These are phyloP conservation scores for Cerastoderma edule DNA, from an alignment of 2,888 invertebrate species.

Conservation along the genomic window DNA sequence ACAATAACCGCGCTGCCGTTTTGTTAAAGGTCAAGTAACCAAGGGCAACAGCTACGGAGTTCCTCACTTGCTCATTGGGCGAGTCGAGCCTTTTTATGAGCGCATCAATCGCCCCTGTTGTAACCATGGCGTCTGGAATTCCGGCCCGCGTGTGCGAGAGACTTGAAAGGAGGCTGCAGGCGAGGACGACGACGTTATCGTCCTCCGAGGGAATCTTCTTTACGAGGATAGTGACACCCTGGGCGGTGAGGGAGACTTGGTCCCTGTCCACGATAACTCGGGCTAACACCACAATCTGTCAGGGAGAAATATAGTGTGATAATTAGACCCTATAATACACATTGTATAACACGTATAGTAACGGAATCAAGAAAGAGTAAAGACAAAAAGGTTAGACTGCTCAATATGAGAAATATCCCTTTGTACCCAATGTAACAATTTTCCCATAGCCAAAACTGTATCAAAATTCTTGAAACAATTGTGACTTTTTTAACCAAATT, in stretches of 20 bases:
- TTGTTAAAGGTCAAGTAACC: conserved; percentile 83
- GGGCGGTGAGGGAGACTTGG: conserved; percentile 82
- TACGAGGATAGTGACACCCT: conserved; percentile 80
- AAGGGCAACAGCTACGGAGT: conserved; percentile 80
- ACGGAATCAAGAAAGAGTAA: too few species aligned
- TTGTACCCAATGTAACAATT: too few species aligned
- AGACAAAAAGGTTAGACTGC: too few species aligned
- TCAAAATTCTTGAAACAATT: too few species aligned
- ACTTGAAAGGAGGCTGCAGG: conserved; percentile 81
- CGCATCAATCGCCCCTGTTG: conserved; percentile 80
- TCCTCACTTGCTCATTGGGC: conserved; percentile 77
- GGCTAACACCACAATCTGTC: conserved; percentile 82
- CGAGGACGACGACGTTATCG: conserved; percentile 80
- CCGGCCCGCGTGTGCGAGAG: conserved; percentile 83
- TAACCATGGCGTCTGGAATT: conserved; percentile 83
- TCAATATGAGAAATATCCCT: too few species aligned
- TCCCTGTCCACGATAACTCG: conserved; percentile 82
- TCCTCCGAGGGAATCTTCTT: conserved; percentile 76
- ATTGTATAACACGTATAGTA: too few species aligned
- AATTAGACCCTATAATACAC: too few species aligned
- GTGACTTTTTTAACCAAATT: too few species aligned
- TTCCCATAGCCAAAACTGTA: too few species aligned
- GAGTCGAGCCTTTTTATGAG: conserved; percentile 78
- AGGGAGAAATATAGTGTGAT: neutral
- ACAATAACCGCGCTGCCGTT: conserved; percentile 81